Conservation (phyloP, 1,140 invertebrate species). For the Hyposmocoma kahamanoa region DNA sequence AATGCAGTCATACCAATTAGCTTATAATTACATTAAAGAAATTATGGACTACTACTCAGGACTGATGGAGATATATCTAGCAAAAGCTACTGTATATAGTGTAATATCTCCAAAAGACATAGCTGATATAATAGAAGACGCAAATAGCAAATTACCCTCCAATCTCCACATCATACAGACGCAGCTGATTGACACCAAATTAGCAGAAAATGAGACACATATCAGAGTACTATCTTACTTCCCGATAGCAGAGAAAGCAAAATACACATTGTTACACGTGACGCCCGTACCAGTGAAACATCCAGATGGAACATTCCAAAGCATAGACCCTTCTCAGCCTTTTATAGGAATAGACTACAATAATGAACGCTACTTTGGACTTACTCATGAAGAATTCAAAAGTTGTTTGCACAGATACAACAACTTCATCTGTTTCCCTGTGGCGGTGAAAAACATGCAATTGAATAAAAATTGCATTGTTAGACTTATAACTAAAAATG, state of each 20-base stretch:
- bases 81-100: slow-evolving; percentile 2
- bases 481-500: slow-evolving; percentile 8
- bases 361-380: slow-evolving; percentile 10
- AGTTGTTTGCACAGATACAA: slow-evolving; percentile 1
- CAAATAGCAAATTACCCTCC: slow-evolving; percentile 8
- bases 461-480: slow-evolving; percentile 13
- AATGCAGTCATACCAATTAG: slow-evolving; percentile 1
- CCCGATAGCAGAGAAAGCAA: slow-evolving; percentile 6
- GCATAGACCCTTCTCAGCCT: background rate
- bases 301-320: slow-evolving; percentile 1
- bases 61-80: slow-evolving; percentile 2
- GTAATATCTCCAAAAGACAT: background rate
- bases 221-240: slow-evolving; percentile 5
- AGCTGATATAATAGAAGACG: slow-evolving; percentile 1
- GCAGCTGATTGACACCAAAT: slow-evolving; percentile 6
- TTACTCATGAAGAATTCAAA: slow-evolving; percentile 8
- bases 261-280: background rate
- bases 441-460: slow-evolving; percentile 13
- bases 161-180: slow-evolving; percentile 6
- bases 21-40: background rate
- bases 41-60: slow-evolving; percentile 1
- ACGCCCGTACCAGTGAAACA: background rate
- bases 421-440: slow-evolving; percentile 10
- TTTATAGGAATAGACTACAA: slow-evolving; percentile 9
- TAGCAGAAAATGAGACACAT: slow-evolving; percentile 5